Base-by-base conservation (phyloP, 2,888 invertebrate genomes). In the Himalopsyche kuldschensis region DNA sequence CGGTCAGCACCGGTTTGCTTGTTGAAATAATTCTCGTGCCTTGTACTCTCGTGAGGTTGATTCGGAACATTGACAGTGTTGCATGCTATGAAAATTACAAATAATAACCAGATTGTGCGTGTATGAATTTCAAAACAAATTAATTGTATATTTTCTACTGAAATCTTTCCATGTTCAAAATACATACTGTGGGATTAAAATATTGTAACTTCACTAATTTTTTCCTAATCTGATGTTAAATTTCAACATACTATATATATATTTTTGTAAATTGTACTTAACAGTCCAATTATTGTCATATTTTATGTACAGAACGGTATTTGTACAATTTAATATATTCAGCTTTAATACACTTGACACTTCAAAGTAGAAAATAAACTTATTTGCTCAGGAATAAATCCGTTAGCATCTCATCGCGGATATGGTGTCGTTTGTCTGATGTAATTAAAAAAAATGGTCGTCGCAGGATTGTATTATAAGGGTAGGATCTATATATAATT, bases 181-280 rank as follows among this genome's bases (percentile, higher is more conserved):
- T n/a, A n/a, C n/a, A n/a, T 15, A 41, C 41, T 41, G 41, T 41
- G 41, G 41, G 41, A 41, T 11, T 41, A 15, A 41, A 11, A 35
- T 35, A 35, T 8, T 35, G 15, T 15, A 15, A 41, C 41, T 41
- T 41, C 41, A 15, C 41, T 41, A 3, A 15, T 15, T 3, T 15
- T 41, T 41, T 41, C 3, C 3, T 41, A 15, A 41, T 41, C 35
- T 35, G 15, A 15, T 6, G 15, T 15, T 41, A 15, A n/a, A 41
- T 83, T 81, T 82, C 79, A 82, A 75, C 84, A 82, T 84, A 81
- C 84, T 79, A 79, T 85, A 85, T 41, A 4, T 41, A 41, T 85
- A 85, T 85, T 85, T 85, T 84, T 85, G 81, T 85, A 85, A 84
- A 79, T 78, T 75, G 78, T 82, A 82, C 84, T 84, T 84, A 83